A percentile compares a stretch with the other conserved stretches of the same genome.
Evolutionary conservation across 2,797 vertebrate genomes (phyloP).

Genomic region (Eutrigla gurnardus): DNA sequence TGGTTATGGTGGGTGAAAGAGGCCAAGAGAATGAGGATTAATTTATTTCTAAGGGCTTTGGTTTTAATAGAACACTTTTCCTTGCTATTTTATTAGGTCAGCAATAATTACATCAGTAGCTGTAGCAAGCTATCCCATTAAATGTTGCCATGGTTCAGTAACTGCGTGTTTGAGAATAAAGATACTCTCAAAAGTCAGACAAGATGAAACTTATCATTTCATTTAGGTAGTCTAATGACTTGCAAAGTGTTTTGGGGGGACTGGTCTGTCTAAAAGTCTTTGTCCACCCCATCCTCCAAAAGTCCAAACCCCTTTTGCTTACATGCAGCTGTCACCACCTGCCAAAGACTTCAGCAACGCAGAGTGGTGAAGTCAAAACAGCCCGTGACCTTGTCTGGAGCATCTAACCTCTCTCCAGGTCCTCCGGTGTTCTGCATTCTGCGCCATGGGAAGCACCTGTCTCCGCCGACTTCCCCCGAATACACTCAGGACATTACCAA

Average conservation of each 20-base stretch:
- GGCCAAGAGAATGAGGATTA: constrained; percentile 47
- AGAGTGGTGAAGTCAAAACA: constrained; percentile 82
- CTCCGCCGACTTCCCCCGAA: constrained; percentile 58
- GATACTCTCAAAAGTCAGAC: constrained; percentile 47
- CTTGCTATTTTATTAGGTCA: constrained; percentile 62
- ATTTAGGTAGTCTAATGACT: not conserved
- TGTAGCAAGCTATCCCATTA: constrained; percentile 58
- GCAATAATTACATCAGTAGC: constrained; percentile 70
- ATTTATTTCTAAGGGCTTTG: constrained; percentile 70
- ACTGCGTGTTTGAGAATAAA: constrained; percentile 48
- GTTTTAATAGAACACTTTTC: constrained; percentile 70
- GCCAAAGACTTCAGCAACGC: constrained; percentile 68
- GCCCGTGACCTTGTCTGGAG: constrained; percentile 75
- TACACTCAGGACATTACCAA: constrained; percentile 60
- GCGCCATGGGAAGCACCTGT: constrained; percentile 80
- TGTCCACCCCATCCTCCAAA: constrained; percentile 23
- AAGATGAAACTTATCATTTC: constrained; percentile 29
- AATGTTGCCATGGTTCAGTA: constrained; percentile 61
- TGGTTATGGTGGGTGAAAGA: constrained; percentile 42
- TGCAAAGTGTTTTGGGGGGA: not conserved
- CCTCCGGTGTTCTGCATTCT: constrained; percentile 55
- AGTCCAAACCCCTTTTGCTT: constrained; percentile 61
- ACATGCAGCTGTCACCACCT: constrained; percentile 76
- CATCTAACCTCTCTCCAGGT: constrained; percentile 67
- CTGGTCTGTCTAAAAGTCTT: constrained; percentile 35